Evolutionary conservation across 2,113 vertebrate species (phyloP).

Genomic region (Tringa solitaria): DNA sequence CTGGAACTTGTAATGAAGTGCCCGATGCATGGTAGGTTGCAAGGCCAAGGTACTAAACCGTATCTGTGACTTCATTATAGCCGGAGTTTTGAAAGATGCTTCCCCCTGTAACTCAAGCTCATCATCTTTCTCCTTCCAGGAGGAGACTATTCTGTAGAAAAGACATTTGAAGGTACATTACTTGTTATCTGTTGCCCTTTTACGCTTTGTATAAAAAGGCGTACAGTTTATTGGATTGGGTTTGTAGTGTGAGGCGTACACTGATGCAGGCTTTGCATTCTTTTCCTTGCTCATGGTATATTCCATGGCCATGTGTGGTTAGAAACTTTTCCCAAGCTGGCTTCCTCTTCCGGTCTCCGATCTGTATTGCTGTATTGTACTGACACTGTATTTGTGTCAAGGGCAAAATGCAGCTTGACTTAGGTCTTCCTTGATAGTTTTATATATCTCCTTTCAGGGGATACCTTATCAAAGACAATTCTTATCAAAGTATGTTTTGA

Average conservation of each 20-base stretch:
- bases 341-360: not conserved
- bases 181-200: not conserved
- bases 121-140: not conserved
- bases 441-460: not conserved
- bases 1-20: not conserved
- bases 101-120: not conserved
- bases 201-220: not conserved
- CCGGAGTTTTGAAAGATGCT: not conserved
- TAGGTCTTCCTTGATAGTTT: not conserved
- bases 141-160: not conserved
- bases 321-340: not conserved
- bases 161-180: not conserved
- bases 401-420: not conserved
- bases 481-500: not conserved
- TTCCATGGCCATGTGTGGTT: not conserved
- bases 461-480: not conserved
- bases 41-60: not conserved
- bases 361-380: not conserved
- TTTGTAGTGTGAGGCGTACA: not conserved
- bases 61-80: not conserved
- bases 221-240: not conserved
- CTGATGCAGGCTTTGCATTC: not conserved
- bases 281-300: not conserved
- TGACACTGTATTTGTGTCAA: not conserved
- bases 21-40: not conserved